These are phyloP conservation scores for cattle (Bos taurus) DNA, from an alignment of 2,113 vertebrate species.

Conservation along the genomic window ARS-UCD2.0 NC_037333.1:66636001-66636500, in stretches of 20 bases:
- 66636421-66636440: background rate
- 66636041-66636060: background rate
- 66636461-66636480: conserved; percentile 1
- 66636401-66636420: background rate
- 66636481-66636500: background rate
- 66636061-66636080: background rate
- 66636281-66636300: background rate
- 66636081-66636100: background rate
- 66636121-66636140: background rate
- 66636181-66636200: background rate
- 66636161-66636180: background rate
- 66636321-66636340: background rate
- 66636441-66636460: background rate
- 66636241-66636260: background rate
- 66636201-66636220: background rate
- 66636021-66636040: background rate
- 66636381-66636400: background rate
- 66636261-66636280: background rate
- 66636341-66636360: background rate
- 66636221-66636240: background rate
- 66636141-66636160: background rate
- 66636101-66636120: background rate
- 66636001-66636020: background rate
- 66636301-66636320: background rate
- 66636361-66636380: background rate